Evolutionary conservation across 2,797 vertebrate genomes (phyloP).

Genomic region (Manis javanica): DNA sequence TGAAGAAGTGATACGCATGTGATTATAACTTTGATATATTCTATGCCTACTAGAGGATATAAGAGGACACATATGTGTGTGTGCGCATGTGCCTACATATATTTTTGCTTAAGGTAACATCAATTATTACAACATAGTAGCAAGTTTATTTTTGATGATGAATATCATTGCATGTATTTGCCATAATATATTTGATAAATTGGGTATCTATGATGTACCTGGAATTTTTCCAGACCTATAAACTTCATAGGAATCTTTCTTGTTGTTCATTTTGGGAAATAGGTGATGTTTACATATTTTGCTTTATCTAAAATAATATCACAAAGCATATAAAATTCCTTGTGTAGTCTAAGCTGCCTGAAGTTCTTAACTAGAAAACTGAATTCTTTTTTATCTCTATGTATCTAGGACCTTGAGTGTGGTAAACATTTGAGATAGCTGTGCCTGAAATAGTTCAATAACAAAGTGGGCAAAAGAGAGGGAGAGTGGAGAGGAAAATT

Average conservation of each 20-base stretch:
- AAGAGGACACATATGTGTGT: neutral
- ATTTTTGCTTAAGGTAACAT: neutral
- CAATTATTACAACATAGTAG: neutral
- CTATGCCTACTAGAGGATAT: neutral
- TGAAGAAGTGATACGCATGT: neutral
- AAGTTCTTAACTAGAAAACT: neutral
- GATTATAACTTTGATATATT: neutral
- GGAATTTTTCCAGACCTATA: neutral
- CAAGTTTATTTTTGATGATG: neutral
- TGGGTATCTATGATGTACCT: neutral
- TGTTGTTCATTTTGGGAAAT: neutral
- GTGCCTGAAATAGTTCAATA: neutral
- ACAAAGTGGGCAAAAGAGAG: neutral
- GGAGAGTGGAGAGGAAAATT: neutral
- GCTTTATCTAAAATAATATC: neutral
- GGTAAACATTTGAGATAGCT: neutral
- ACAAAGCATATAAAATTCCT: neutral
- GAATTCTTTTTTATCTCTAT: neutral
- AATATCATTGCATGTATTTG: neutral
- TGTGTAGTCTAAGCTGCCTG: neutral
- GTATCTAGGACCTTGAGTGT: neutral
- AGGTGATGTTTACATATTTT: neutral
- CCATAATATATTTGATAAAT: neutral
- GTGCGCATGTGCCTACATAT: neutral
- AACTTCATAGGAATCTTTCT: neutral